phyloP scores from a whole-genome alignment of 2,113 vertebrate species.

The Microtus montanus region DNA sequence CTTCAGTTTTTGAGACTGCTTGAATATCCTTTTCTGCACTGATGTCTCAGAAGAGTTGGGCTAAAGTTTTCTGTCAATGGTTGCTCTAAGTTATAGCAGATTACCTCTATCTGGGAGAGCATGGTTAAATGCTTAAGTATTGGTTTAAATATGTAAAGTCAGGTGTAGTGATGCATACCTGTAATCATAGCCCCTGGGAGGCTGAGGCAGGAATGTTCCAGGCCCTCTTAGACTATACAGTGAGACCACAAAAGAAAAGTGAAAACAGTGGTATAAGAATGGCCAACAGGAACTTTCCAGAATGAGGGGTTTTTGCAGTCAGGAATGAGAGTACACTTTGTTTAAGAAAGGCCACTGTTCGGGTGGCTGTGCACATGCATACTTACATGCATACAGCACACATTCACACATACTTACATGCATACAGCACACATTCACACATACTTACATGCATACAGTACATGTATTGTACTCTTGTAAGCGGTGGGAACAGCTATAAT shows the following conservation, averaged over 20 bases:
- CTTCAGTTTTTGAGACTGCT: conserved; percentile 32
- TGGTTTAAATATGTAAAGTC: background rate
- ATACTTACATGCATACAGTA: background rate
- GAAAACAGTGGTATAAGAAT: background rate
- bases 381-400: background rate
- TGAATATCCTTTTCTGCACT: conserved; percentile 27
- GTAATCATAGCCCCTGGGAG: background rate
- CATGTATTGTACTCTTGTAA: background rate
- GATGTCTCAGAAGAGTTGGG: conserved; percentile 18
- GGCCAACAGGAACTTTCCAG: background rate
- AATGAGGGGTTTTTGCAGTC: background rate
- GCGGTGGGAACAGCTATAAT: background rate
- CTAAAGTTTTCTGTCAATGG: conserved; percentile 40
- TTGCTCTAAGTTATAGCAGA: conserved; percentile 8
- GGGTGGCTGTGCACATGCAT: background rate
- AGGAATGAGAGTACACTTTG: background rate
- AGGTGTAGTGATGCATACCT: background rate
- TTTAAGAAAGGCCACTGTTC: conserved; percentile 7
- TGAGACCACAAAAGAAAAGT: background rate
- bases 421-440: background rate
- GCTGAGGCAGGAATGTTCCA: background rate
- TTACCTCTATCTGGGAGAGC: background rate
- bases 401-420: too few relatives aligned
- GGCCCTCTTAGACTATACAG: background rate
- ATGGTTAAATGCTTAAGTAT: background rate